Percentiles rank a stretch among this genome's conserved stretches.
Evolutionary conservation across 2,888 invertebrate species (phyloP).

Genomic region (Pollenia griseotomentosa): DNA sequence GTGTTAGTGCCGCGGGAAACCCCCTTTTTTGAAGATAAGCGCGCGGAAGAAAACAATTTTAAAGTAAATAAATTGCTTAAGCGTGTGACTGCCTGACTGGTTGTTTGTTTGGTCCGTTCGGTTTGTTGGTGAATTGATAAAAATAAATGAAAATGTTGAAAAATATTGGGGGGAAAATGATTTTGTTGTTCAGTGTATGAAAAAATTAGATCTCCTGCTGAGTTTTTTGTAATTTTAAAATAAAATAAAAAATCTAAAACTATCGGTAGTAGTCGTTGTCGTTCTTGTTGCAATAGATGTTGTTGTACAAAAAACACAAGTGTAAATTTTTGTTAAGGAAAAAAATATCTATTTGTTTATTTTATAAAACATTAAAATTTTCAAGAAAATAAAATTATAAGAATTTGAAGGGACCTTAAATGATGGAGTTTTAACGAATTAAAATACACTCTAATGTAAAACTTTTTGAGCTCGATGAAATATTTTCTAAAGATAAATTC

Average conservation of each 20-base stretch:
- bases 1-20: constrained; percentile 71
- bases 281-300: constrained; percentile 19
- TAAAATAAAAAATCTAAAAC: constrained; percentile 41
- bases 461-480: too few relatives aligned
- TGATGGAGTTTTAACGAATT: background rate
- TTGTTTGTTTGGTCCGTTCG: constrained; percentile 48
- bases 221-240: constrained; percentile 63
- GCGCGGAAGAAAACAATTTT: constrained; percentile 20
- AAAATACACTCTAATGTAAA: background rate
- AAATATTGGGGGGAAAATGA: constrained; percentile 60
- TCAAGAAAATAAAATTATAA: background rate
- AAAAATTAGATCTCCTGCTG: constrained; percentile 73
- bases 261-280: constrained; percentile 35
- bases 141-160: constrained; percentile 69
- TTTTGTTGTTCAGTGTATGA: constrained; percentile 28
- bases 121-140: constrained; percentile 60
- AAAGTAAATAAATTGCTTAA: constrained; percentile 53
- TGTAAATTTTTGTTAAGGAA: constrained; percentile 42
- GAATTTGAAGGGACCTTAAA: background rate
- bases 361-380: constrained; percentile 51
- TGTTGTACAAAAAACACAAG: constrained; percentile 45
- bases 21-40: constrained; percentile 56
- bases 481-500: too few relatives aligned
- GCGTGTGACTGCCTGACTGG: constrained; percentile 61
- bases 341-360: constrained; percentile 59